Evolutionary conservation across 2,888 invertebrate species (phyloP).

Genomic region (Acrobasis suavella): DNA sequence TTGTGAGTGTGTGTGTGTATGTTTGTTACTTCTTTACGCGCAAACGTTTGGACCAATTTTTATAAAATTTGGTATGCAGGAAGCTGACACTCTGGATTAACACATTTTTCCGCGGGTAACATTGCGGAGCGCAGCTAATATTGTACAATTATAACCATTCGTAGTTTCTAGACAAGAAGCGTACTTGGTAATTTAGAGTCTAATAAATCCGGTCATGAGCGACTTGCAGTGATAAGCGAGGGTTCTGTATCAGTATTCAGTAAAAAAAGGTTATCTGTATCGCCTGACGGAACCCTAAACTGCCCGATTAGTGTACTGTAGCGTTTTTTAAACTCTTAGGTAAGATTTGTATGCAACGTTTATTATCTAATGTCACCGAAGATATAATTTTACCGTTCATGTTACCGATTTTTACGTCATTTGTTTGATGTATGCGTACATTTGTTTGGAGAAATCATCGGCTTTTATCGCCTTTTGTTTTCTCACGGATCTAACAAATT

Average conservation of each 20-base stretch:
- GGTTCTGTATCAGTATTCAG: conserved; percentile 1
- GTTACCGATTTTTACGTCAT: neutral
- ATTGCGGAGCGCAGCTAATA: too few species aligned
- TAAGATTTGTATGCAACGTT: conserved; percentile 8
- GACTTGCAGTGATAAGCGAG: neutral
- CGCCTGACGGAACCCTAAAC: neutral
- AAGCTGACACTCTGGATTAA: too few species aligned
- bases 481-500: neutral
- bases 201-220: too few species aligned
- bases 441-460: conserved; percentile 9
- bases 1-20: too few species aligned
- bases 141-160: too few species aligned
- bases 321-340: conserved; percentile 8
- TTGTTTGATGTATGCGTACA: neutral
- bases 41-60: too few species aligned
- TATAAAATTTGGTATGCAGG: too few species aligned
- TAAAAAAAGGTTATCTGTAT: neutral
- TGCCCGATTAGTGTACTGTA: conserved; percentile 10
- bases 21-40: too few species aligned
- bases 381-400: neutral
- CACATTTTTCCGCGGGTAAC: too few species aligned
- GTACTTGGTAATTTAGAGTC: too few species aligned
- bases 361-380: conserved; percentile 3
- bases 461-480: neutral
- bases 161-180: too few species aligned